Evolutionary conservation across 2,113 vertebrate genomes (phyloP).

Genomic region (Gorilla gorilla): DNA sequence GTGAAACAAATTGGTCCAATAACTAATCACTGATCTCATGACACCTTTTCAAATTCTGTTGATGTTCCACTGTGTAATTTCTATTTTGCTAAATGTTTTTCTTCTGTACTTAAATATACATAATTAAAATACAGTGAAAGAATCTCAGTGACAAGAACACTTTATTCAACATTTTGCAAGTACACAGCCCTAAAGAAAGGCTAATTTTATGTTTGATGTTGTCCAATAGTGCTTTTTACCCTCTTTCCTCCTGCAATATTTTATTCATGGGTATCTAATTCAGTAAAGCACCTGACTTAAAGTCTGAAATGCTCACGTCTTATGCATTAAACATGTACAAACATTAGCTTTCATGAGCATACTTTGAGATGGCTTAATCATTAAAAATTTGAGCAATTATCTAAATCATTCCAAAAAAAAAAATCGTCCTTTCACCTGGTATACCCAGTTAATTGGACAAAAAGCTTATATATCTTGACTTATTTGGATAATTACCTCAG

Average conservation of each 20-base stretch:
- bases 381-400: not conserved
- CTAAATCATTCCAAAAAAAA: not conserved
- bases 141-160: not conserved
- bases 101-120: conserved; percentile 32
- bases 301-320: not conserved
- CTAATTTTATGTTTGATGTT: not conserved
- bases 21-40: not conserved
- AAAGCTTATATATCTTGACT: conserved; percentile 38
- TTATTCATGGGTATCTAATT: not conserved
- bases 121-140: not conserved
- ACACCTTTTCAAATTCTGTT: conserved; percentile 11
- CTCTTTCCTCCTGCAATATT: not conserved
- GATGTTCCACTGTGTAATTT: not conserved
- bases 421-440: not conserved
- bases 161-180: not conserved
- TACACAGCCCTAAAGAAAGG: not conserved
- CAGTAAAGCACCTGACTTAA: not conserved
- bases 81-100: conserved; percentile 27
- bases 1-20: not conserved
- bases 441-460: conserved; percentile 1
- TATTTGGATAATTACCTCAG: conserved; percentile 44
- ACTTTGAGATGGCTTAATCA: not conserved
- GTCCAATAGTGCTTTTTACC: not conserved
- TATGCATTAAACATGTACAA: not conserved
- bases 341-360: not conserved